Evolutionary conservation across 2,888 invertebrate species (phyloP).

Genomic region (Zygogramma bicolorata): DNA sequence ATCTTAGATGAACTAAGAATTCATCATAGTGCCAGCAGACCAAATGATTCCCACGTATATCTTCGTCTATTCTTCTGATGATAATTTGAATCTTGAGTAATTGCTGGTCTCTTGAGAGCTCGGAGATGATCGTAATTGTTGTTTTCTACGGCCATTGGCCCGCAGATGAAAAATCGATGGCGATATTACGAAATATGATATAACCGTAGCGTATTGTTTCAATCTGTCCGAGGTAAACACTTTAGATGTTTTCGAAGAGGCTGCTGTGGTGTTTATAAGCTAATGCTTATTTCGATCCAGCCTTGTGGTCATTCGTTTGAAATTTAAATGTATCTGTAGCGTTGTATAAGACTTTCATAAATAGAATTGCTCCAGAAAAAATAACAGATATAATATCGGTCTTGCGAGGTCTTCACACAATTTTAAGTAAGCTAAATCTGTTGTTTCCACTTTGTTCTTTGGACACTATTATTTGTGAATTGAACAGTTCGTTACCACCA

Average conservation of each 20-base stretch:
- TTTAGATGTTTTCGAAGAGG: background rate
- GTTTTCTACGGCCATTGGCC: conserved; percentile 19
- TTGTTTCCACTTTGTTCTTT: too few relatives aligned
- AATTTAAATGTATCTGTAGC: background rate
- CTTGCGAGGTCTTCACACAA: too few relatives aligned
- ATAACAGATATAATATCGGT: too few relatives aligned
- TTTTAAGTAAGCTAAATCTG: too few relatives aligned
- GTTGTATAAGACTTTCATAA: background rate
- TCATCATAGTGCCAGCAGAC: background rate
- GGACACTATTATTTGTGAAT: too few relatives aligned
- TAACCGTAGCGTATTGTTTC: background rate
- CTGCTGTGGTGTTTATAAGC: background rate
- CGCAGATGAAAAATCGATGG: conserved; percentile 11
- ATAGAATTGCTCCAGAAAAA: background rate
- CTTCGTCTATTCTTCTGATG: conserved; percentile 8
- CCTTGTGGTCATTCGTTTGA: background rate
- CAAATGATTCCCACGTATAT: background rate
- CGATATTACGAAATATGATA: conserved; percentile 5
- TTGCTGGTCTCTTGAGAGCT: conserved; percentile 11
- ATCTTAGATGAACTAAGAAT: background rate
- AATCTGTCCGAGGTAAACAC: background rate
- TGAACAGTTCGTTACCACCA: too few relatives aligned
- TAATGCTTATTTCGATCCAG: background rate
- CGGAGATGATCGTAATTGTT: conserved; percentile 11
- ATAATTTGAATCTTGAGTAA: conserved; percentile 14